Evolutionary conservation across 1,140 invertebrate genomes (phyloP), one percentile per base, ranked within the genome.

Genomic region (Brachionus angularis): DNA sequence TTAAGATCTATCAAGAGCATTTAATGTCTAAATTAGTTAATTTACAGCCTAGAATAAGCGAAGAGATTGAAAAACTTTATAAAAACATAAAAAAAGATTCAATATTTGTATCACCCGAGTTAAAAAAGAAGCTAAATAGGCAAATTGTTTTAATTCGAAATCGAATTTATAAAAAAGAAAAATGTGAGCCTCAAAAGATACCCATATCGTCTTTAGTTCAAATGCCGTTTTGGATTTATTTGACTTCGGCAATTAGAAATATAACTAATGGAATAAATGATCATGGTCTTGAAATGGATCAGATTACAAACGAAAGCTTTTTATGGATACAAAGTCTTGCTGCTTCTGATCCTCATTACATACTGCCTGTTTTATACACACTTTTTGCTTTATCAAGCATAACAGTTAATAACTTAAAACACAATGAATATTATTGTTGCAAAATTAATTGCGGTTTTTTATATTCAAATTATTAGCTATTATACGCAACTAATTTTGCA

Each of bases 181-280:
- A 67, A 23, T 67, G 62, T 34, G 39, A 67, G 5, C 62, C 62
- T 27, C 62, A 67, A 47, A 67, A 67, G 36, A 47, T 67, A 29
- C 62, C 62, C 0, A 67, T 67, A n/a, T 67, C 62, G 25, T 67
- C 62, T 2, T 14, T 67, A 4, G 21, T 67, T 27, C 62, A 67
- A 36, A 67, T 67, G 62, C 62, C 62, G 23, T 67, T 67, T 36
- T 67, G 62, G 62, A 50, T 67, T 50, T 67, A 67, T 50, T 47
- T 67, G 23, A 34, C 62, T 18, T 46, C 42, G 21, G 62, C 62
- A 8, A 47, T 21, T 23, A 67, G 42, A 47, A 67, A 67, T 36
- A 47, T 67, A 23, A 67, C 62, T 16, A 33, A 25, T 23, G 62
- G 62, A 31, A 34, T 34, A 47, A 47, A 46, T 46, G 62, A 34